phyloP scores from a whole-genome alignment of 1,140 invertebrate genomes.

The Papilio helenus region DNA sequence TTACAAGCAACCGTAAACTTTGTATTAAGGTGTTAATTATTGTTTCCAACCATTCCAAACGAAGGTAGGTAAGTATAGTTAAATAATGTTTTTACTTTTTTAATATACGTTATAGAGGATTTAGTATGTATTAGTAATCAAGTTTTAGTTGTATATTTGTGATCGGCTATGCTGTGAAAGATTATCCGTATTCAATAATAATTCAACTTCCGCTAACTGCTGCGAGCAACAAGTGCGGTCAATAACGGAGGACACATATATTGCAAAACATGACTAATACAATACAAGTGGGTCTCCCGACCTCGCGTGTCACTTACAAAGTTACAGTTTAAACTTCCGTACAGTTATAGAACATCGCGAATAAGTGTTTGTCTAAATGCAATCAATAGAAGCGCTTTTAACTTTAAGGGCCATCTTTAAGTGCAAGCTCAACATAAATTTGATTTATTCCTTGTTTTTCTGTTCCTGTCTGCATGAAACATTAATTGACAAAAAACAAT shows the following conservation, averaged over 20 bases:
- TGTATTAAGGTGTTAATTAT: neutral
- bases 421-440: too few species aligned
- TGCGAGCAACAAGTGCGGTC: neutral
- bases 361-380: neutral
- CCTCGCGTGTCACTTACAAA: neutral
- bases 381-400: neutral
- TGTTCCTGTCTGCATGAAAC: too few species aligned
- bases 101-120: neutral
- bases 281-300: neutral
- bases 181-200: constrained; percentile 2
- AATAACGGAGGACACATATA: neutral
- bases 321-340: neutral
- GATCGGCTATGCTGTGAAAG: neutral
- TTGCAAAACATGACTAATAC: neutral
- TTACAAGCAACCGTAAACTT: neutral
- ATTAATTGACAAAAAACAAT: too few species aligned
- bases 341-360: neutral
- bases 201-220: neutral
- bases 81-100: too few species aligned
- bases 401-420: too few species aligned
- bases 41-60: neutral
- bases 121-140: neutral
- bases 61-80: too few species aligned
- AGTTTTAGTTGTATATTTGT: neutral
- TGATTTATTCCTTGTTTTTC: too few species aligned